phyloP scores from a whole-genome alignment of 2,888 invertebrate species.

The Cantharis rustica region DNA sequence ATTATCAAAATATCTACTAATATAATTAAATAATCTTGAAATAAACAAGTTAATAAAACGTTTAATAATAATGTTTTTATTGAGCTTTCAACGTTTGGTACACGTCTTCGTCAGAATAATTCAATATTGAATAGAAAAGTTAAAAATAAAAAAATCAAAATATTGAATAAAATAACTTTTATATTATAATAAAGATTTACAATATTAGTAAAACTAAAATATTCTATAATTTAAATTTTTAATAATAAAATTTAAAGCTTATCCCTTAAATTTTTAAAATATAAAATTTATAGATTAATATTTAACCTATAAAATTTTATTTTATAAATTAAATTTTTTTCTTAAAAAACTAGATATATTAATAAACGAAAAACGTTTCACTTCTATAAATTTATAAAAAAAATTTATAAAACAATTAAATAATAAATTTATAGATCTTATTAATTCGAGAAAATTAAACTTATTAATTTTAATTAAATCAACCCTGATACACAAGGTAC shows the following conservation, averaged over 20 bases:
- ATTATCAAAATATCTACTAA: too few relatives aligned
- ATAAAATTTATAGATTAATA: conserved; percentile 50
- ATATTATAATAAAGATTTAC: conserved; percentile 57
- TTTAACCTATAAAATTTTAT: conserved; percentile 48
- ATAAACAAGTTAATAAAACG: too few relatives aligned
- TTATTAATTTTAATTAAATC: conserved; percentile 59
- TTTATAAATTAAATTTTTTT: conserved; percentile 62
- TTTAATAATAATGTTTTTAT: too few relatives aligned
- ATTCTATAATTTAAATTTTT: conserved; percentile 55
- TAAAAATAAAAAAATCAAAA: conserved; percentile 57
- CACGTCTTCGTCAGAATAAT: too few relatives aligned
- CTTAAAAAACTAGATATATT: conserved; percentile 71
- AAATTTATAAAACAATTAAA: conserved; percentile 67
- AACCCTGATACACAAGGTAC: conserved; percentile 78
- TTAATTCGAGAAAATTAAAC: conserved; percentile 64
- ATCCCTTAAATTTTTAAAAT: conserved; percentile 62
- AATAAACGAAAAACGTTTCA: conserved; percentile 70
- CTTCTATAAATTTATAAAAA: conserved; percentile 65
- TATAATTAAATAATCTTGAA: too few relatives aligned
- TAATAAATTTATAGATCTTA: conserved; percentile 65
- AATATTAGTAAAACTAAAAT: conserved; percentile 64
- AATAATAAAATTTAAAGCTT: conserved; percentile 64
- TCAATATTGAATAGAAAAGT: conserved; percentile 55
- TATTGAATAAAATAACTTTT: conserved; percentile 55
- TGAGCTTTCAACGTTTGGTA: too few relatives aligned